Conservation (phyloP, 2,113 vertebrate genomes). For the Pomatostomus ruficeps region DNA sequence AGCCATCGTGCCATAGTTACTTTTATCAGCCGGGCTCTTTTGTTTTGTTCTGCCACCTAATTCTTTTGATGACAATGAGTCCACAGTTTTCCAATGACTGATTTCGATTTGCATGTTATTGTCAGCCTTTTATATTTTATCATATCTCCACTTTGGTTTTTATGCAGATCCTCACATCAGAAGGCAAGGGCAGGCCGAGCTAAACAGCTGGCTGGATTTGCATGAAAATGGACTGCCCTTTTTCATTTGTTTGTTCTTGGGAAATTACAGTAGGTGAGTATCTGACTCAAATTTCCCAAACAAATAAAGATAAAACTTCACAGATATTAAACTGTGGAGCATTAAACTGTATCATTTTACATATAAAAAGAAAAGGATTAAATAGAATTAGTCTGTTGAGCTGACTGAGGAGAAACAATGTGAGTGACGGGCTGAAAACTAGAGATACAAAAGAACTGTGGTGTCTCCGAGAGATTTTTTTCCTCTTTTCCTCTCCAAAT, state of each 20-base stretch:
- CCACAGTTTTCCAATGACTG: conserved; percentile 70
- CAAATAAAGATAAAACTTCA: conserved; percentile 76
- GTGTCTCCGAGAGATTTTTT: conserved; percentile 29
- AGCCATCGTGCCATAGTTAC: conserved; percentile 51
- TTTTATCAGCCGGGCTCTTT: conserved; percentile 69
- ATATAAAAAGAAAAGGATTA: conserved; percentile 69
- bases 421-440: conserved; percentile 18
- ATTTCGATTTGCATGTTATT: conserved; percentile 75
- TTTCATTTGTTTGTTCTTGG: conserved; percentile 75
- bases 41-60: conserved; percentile 80
- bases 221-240: conserved; percentile 78
- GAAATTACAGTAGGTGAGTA: conserved; percentile 76
- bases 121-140: conserved; percentile 70
- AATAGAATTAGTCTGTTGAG: conserved; percentile 59
- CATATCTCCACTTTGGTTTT: conserved; percentile 72
- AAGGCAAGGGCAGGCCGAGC: conserved; percentile 67
- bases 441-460: conserved; percentile 39
- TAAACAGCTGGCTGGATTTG: conserved; percentile 81
- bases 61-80: conserved; percentile 76
- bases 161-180: conserved; percentile 77
- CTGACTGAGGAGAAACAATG: conserved; percentile 52
- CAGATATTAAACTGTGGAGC: conserved; percentile 58
- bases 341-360: conserved; percentile 69
- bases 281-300: conserved; percentile 73
- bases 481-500: conserved; percentile 15